Evolutionary conservation across 2,797 vertebrate genomes (phyloP), one percentile per base, ranked within the genome.

Genomic region (Linurgus olivaceus): DNA sequence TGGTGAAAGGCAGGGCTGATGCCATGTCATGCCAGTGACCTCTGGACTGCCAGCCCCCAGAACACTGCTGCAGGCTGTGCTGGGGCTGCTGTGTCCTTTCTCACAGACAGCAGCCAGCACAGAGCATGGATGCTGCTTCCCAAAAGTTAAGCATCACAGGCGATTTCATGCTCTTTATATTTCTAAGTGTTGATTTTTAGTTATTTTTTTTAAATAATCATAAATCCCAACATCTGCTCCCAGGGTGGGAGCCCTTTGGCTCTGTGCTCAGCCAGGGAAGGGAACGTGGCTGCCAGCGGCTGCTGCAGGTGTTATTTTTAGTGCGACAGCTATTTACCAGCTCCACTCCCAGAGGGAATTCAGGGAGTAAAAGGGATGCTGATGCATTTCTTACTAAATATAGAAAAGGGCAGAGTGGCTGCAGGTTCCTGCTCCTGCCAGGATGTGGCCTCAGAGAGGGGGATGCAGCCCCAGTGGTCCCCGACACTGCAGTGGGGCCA

Each of bases 401-500:
- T 62, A 89, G 68, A n/a, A 67, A 85, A 55, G 48, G 51, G 52
- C 40, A 0, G 29, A 81, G 51, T n/a, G 29, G 51, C 51, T 52
- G 51, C 29, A 52, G 51, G 29, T n/a, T 52, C 29, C 29, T 52
- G 29, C 51, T 52, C 51, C 51, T 52, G 51, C 29, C 51, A 20
- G 51, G 51, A 52, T 13, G 51, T n/a, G 51, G 29, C 19, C 29
- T 20, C 51, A 52, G 51, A 3, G 29, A n/a, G 29, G 29, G 51
- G 63, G 79, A 59, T 7, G 31, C 5, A 3, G 47, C 47, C 55
- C 8, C 17, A 29, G 45, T 9, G 26, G 88, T 6, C 59, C 78
- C 47, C 2, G 0, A 4, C 0, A 1, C 42, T 0, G 0, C 1
- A 0, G 51, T 13, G 11, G 55, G 20, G 42, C n/a, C 2, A 2